Percentiles rank a stretch among this genome's conserved stretches.
phyloP scores from a whole-genome alignment of 2,888 invertebrate species.

The Leucoma salicis region DNA sequence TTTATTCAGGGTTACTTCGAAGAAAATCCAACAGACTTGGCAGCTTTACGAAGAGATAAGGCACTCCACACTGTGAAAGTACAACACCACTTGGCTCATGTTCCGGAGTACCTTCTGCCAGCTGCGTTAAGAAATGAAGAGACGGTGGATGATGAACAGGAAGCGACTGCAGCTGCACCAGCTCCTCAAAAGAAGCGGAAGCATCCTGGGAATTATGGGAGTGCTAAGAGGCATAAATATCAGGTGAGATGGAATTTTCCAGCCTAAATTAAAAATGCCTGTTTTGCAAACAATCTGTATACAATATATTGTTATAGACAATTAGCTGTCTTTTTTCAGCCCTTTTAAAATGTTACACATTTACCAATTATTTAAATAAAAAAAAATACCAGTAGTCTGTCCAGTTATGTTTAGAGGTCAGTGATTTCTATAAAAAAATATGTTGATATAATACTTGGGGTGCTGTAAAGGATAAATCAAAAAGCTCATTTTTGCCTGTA shows the following conservation, averaged over 20 bases:
- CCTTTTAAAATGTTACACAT: too few relatives aligned
- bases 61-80: constrained; percentile 91
- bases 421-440: too few relatives aligned
- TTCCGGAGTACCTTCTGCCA: constrained; percentile 96
- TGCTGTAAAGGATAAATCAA: too few relatives aligned
- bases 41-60: constrained; percentile 92
- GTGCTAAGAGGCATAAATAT: constrained; percentile 68
- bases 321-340: too few relatives aligned
- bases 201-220: constrained; percentile 51
- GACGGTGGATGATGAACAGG: constrained; percentile 59
- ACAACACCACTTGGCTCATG: constrained; percentile 92
- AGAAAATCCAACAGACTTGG: constrained; percentile 93
- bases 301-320: too few relatives aligned
- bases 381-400: too few relatives aligned
- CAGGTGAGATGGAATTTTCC: constrained; percentile 57
- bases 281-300: too few relatives aligned
- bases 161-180: constrained; percentile 28
- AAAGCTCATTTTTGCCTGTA: too few relatives aligned
- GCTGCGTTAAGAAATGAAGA: constrained; percentile 86
- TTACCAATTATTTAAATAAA: too few relatives aligned
- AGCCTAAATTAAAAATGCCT: too few relatives aligned
- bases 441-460: too few relatives aligned
- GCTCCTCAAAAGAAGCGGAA: constrained; percentile 57
- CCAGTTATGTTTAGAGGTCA: too few relatives aligned
- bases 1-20: constrained; percentile 90